Evolutionary conservation across 2,888 invertebrate species (phyloP).

Genomic region (Lymantria monacha): DNA sequence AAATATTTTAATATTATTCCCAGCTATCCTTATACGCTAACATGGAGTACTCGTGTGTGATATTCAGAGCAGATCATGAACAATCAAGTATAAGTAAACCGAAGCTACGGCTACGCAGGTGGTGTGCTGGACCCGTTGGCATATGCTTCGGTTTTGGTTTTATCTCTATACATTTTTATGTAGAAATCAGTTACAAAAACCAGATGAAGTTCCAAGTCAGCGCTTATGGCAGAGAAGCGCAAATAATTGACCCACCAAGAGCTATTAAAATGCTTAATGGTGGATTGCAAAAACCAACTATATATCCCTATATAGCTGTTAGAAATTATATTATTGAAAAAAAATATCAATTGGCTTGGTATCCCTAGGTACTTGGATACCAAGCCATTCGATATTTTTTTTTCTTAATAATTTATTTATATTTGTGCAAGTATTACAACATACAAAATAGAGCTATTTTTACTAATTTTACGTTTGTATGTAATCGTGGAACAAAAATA

Average conservation of each 20-base stretch:
- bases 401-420: no score
- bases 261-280: background rate
- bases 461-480: no score
- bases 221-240: slow-evolving; percentile 1
- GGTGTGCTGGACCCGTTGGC: slow-evolving; percentile 31
- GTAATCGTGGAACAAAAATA: no score
- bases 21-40: slow-evolving; percentile 6
- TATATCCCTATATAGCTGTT: background rate
- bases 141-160: slow-evolving; percentile 39
- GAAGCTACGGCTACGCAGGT: slow-evolving; percentile 32
- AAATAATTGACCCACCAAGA: slow-evolving; percentile 1
- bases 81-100: slow-evolving; percentile 10
- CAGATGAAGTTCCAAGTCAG: background rate
- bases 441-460: no score
- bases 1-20: background rate
- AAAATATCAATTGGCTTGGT: background rate
- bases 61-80: slow-evolving; percentile 27
- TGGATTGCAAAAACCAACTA: no score
- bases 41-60: slow-evolving; percentile 42
- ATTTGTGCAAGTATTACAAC: no score
- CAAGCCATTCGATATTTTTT: no score
- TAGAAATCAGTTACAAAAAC: slow-evolving; percentile 31
- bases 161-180: slow-evolving; percentile 41
- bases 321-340: background rate
- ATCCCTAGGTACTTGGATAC: no score